Evolutionary conservation across 2,113 vertebrate genomes (phyloP).

Genomic region (Ochotona princeps): DNA sequence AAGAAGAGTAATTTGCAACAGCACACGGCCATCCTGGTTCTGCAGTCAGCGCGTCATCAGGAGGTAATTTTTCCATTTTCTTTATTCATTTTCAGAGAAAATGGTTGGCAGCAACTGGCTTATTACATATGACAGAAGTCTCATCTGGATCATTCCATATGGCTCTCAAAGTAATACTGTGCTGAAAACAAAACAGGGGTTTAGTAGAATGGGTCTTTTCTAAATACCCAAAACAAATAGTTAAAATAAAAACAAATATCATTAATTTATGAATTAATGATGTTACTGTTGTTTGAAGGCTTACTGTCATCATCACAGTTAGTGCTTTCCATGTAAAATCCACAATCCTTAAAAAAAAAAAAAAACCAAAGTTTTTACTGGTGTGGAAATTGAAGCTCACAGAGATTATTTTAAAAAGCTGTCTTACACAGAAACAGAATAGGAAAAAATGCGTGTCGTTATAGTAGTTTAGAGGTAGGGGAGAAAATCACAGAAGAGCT

Average conservation of each 20-base stretch:
- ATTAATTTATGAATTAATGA: neutral
- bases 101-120: neutral
- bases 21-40: neutral
- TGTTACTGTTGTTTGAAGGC: neutral
- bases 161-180: neutral
- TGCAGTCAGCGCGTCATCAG: neutral
- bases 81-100: slow-evolving; percentile 17
- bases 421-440: neutral
- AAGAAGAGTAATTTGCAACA: neutral
- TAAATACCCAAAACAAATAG: slow-evolving; percentile 10
- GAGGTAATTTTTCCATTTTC: neutral
- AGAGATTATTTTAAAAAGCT: neutral
- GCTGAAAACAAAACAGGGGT: neutral
- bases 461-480: neutral
- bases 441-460: neutral
- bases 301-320: neutral
- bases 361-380: neutral
- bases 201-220: neutral
- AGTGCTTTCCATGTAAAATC: neutral
- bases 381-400: neutral
- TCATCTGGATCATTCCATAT: neutral
- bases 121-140: neutral
- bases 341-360: neutral
- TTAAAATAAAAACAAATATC: neutral
- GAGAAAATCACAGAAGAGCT: neutral